Conservation (phyloP, 2,888 invertebrate genomes). For the Cacoxenus indagator region DNA sequence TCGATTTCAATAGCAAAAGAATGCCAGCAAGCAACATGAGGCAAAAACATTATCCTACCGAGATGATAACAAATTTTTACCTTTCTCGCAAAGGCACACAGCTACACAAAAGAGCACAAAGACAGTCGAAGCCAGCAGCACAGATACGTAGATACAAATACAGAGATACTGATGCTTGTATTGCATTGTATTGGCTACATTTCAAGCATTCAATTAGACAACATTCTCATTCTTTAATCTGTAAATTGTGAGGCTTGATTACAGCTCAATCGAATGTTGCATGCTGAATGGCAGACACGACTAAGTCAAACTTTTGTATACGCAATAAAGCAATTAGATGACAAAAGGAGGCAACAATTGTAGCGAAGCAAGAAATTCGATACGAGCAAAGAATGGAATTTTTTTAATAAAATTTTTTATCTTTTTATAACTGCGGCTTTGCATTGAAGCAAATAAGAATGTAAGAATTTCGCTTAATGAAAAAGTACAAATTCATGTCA, state of each 20-base stretch:
- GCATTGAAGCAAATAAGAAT: too few relatives aligned
- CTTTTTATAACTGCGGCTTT: too few relatives aligned
- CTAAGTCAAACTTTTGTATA: not conserved
- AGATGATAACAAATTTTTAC: too few relatives aligned
- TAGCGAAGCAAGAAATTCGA: not conserved
- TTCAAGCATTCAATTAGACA: too few relatives aligned
- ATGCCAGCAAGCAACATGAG: not conserved
- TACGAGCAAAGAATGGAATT: not conserved
- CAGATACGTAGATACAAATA: not conserved
- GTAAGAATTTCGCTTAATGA: too few relatives aligned
- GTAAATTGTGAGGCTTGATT: constrained; percentile 6
- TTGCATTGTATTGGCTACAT: too few relatives aligned
- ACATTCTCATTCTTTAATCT: constrained; percentile 1
- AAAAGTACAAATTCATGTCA: too few relatives aligned
- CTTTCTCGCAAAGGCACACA: not conserved
- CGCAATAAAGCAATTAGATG: not conserved
- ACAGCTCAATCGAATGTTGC: too few relatives aligned
- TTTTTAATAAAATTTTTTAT: too few relatives aligned
- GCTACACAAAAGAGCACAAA: not conserved
- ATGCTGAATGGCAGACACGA: not conserved
- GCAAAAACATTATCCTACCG: too few relatives aligned
- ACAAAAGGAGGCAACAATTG: constrained; percentile 2
- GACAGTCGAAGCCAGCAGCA: not conserved
- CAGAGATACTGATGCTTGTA: not conserved
- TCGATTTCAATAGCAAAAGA: not conserved